Conservation (phyloP, 2,888 invertebrate genomes). For the Dasysyrphus tricinctus region DNA sequence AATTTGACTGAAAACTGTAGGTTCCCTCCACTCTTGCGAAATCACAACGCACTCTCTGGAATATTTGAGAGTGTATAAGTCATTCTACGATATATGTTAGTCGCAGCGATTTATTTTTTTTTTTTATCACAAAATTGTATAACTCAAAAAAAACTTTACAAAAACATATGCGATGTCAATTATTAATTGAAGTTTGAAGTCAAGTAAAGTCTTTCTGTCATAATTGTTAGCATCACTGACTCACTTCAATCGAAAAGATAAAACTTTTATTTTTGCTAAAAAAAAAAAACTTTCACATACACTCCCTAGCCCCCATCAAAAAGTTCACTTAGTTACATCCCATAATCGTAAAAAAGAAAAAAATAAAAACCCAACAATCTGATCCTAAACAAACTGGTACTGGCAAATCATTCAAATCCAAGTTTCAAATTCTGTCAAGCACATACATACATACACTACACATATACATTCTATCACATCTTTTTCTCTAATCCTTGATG, state of each 20-base stretch:
- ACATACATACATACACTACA: neutral
- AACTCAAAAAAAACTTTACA: no score
- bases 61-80: no score
- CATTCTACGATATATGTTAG: no score
- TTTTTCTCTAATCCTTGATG: conserved; percentile 29
- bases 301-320: neutral
- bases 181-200: neutral
- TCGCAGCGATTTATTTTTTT: no score
- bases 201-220: neutral
- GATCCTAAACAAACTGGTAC: conserved; percentile 41
- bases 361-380: conserved; percentile 26
- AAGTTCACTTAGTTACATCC: conserved; percentile 14
- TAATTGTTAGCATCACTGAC: neutral
- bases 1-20: no score
- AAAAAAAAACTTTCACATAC: neutral
- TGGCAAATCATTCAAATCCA: conserved; percentile 47
- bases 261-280: neutral
- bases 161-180: no score
- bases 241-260: conserved; percentile 13
- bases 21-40: no score
- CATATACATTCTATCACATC: conserved; percentile 6
- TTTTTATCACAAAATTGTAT: no score
- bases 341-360: conserved; percentile 23
- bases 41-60: no score
- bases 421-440: conserved; percentile 36